phyloP scores from a whole-genome alignment of 2,888 invertebrate species.

The Dryobotodes eremita region DNA sequence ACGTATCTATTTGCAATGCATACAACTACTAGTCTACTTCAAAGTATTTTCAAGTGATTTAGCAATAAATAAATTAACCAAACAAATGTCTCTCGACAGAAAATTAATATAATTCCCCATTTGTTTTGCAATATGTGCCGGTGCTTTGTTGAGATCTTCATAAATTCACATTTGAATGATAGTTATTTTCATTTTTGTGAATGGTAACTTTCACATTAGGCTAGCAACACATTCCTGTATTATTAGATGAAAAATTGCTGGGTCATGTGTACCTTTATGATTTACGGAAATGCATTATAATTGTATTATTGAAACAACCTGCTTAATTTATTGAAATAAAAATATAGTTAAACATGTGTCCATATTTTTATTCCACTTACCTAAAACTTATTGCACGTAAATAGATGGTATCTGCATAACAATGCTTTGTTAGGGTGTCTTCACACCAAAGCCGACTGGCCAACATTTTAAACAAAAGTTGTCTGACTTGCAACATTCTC shows the following conservation, averaged over 20 bases:
- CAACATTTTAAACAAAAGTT: background rate
- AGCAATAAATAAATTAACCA: constrained; percentile 29
- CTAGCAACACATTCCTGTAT: constrained; percentile 79
- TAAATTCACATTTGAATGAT: constrained; percentile 49
- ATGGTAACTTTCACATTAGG: constrained; percentile 64
- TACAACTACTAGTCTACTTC: constrained; percentile 48
- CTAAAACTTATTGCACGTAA: constrained; percentile 7
- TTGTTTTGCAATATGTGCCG: constrained; percentile 49
- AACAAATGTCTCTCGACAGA: constrained; percentile 19
- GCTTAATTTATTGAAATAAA: constrained; percentile 89
- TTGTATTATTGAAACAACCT: constrained; percentile 80
- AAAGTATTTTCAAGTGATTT: constrained; percentile 39
- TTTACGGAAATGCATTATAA: constrained; percentile 74
- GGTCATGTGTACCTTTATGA: constrained; percentile 67
- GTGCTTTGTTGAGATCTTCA: constrained; percentile 54
- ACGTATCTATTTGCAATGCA: constrained; percentile 31
- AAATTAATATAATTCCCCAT: constrained; percentile 25
- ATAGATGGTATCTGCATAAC: background rate
- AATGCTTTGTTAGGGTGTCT: background rate
- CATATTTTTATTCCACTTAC: constrained; percentile 51
- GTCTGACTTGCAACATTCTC: background rate
- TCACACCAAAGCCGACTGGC: background rate
- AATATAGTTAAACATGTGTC: constrained; percentile 78
- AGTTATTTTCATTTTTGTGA: constrained; percentile 51
- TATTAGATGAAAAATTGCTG: constrained; percentile 71